These are phyloP conservation scores for Parnassius smintheus DNA, from an alignment of 2,888 invertebrate species.

Conservation along the genomic window DNA sequence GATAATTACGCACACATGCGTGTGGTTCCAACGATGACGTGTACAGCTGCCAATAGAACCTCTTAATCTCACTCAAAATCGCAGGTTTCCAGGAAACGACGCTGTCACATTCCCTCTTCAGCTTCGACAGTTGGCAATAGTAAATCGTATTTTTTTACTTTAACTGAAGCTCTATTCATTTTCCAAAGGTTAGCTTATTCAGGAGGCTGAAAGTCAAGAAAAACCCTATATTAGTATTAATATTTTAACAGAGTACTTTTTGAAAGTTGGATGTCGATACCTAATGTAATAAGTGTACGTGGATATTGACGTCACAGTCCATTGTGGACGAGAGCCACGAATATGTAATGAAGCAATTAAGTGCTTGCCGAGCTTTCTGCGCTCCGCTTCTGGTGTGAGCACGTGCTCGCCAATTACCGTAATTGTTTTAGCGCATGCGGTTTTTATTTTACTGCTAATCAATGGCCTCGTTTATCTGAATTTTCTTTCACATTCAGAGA, in stretches of 20 bases:
- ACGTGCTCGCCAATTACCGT: slow-evolving; percentile 6
- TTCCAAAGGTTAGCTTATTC: too few relatives aligned
- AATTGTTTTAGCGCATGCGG: slow-evolving; percentile 16
- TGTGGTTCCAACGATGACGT: too few relatives aligned
- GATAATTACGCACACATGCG: too few relatives aligned
- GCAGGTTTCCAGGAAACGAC: too few relatives aligned
- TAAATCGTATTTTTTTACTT: too few relatives aligned
- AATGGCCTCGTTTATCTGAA: neutral
- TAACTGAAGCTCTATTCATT: too few relatives aligned
- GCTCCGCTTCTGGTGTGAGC: slow-evolving; percentile 4
- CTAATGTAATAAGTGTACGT: neutral
- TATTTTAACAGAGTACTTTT: neutral
- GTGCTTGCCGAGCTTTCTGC: slow-evolving; percentile 5
- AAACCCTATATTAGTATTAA: too few relatives aligned
- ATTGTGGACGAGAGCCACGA: slow-evolving; percentile 12
- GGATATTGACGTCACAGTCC: slow-evolving; percentile 1
- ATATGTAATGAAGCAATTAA: slow-evolving; percentile 25
- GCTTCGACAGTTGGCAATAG: too few relatives aligned
- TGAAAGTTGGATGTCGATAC: neutral
- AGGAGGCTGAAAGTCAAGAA: too few relatives aligned
- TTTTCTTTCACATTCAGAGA: neutral
- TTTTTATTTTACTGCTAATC: slow-evolving; percentile 10
- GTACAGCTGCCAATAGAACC: too few relatives aligned
- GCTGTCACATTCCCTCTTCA: too few relatives aligned
- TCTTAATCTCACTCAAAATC: too few relatives aligned